A percentile compares a stretch with the other conserved stretches of the same genome.
These are phyloP conservation scores for Aplysia californica DNA, from an alignment of 1,140 invertebrate genomes.

Conservation along the genomic window DNA sequence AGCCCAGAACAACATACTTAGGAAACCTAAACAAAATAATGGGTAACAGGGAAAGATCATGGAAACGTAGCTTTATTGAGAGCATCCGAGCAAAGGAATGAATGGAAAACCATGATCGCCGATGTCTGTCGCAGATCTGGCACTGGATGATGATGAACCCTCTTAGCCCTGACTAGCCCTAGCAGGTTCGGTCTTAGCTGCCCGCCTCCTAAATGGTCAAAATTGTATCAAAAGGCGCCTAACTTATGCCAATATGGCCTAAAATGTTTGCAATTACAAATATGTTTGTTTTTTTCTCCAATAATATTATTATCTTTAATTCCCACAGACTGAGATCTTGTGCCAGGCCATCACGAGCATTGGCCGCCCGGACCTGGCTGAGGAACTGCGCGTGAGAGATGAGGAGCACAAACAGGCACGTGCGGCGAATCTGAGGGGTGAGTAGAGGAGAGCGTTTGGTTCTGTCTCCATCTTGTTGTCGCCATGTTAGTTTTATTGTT, in stretches of 20 bases:
- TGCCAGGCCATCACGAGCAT: slow-evolving; percentile 39
- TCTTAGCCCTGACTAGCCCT: not conserved
- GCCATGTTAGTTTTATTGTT: no score
- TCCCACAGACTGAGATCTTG: slow-evolving; percentile 47
- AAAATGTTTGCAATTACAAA: not conserved
- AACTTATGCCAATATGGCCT: not conserved
- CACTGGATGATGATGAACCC: not conserved
- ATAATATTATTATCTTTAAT: not conserved
- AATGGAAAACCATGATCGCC: no score
- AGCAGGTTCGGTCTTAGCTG: no score
- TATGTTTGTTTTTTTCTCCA: not conserved
- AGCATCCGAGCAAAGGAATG: no score
- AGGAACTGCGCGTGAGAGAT: slow-evolving; percentile 48
- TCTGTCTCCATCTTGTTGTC: no score
- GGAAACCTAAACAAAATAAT: no score
- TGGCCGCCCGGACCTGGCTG: slow-evolving; percentile 49
- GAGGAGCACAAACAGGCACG: slow-evolving; percentile 36
- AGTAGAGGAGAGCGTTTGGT: no score
- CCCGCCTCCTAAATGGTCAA: no score
- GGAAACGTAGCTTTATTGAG: no score
- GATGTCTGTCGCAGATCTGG: no score
- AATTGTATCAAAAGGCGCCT: not conserved
- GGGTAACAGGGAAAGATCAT: no score
- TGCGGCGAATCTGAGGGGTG: slow-evolving; percentile 39
- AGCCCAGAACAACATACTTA: no score